Evolutionary conservation across 1,140 invertebrate species (phyloP), one percentile per base, ranked within the genome.

Genomic region (Phocides pigmalion): DNA sequence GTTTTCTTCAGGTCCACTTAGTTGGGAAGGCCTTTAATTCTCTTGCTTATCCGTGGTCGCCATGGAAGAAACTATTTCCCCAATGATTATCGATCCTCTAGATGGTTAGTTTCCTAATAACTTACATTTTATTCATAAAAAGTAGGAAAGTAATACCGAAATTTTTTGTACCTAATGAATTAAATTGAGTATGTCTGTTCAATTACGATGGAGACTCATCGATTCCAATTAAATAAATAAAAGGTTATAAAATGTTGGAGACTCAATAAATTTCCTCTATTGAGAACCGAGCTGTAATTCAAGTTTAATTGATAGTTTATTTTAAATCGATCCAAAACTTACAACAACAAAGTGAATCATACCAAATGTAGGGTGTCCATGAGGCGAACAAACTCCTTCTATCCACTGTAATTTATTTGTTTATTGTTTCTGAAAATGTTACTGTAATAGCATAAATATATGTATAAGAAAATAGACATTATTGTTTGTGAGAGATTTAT

Each of bases 221-320:
- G 72, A 84, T 81, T 81, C 75, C 84, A 87, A 89, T 86, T 84
- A 89, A 81, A 85, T 85, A 81, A 85, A 74, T 79, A 82, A 86
- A 82, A 72, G 79, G 79, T 82, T 86, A 87, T 90, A 86, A 84
- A 87, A 83, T 81, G 69, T 71, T 72, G 64, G 68, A 84, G 76
- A 70, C 69, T 82, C 82, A 79, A 85, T 85, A 88, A 87, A 87
- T 86, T 76, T 80, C 79, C 73, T 76, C 76, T 81, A 83, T 87
- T 85, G 82, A 72, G 64, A 81, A 67, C 74, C 72, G 74, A 66
- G 67, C 71, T 73, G 84, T 87, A 83, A 84, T 80, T 88, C 71
- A 82, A 83, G 51, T 66, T 68, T 81, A 90, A 89, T 87, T 87
- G 84, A 82, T 86, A 83, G 77, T 85, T 89, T 82, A 79, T 79